Evolutionary conservation across 2,888 invertebrate genomes (phyloP), one percentile per base, ranked within the genome.

Genomic region (Diploptera punctata): DNA sequence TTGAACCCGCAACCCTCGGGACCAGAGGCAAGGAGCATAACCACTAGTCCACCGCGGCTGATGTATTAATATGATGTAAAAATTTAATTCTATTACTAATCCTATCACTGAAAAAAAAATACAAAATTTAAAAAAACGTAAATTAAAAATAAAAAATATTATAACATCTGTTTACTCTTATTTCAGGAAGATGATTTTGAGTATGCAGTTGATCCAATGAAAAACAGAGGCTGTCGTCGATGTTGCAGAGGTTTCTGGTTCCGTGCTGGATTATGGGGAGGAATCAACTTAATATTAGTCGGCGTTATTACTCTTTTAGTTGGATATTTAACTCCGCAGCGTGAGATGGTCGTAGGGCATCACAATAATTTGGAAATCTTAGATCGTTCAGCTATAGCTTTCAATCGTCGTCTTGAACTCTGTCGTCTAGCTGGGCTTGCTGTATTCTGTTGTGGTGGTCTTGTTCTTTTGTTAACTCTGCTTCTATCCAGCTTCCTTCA

Each of bases 291-390:
- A 62, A 79, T 85, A 57, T 76, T 84, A 3, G 81, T 84, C 62
- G 86, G 86, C 3, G 80, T 83, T 26, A 79, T 84, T 38, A 83
- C 83, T n/a, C 82, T 86, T 33, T 79, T 85, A 10, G 82, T 85
- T 16, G 85, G 85, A 38, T 85, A 84, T 76, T 79, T 85, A 7
- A 83, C 84, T 54, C 84, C 85, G 1, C 80, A 80, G 72, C 80
- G 81, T 74, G 78, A 80, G 26, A 80, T 81, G 54, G 78, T 83
- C 44, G 78, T 82, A 24, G 81, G 81, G 31, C 77, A 80, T 33
- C 79, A 80, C 49, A 79, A 80, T 71, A 81, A 82, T 72, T 79
- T 82, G 47, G 79, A 80, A 68, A 77, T 82, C 26, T 78, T 84
- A 21, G 83, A 84, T 78, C 79, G 80, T 26, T 78, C 78, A 49